Base-by-base conservation (phyloP, 1,140 invertebrate species). In the Ericerus pela region DNA sequence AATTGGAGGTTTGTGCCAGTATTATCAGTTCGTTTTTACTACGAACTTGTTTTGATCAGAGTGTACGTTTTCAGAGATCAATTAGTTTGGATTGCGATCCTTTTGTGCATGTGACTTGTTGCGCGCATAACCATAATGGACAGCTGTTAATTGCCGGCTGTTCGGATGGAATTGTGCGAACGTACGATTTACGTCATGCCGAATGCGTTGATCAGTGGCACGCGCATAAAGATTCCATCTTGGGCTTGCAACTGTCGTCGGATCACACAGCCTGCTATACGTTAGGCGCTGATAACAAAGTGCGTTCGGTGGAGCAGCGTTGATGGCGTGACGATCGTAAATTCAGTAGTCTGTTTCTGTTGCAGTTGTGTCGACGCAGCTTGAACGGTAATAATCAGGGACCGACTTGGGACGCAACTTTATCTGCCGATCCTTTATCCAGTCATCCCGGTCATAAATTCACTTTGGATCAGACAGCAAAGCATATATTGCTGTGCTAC, bases 41-140 rank as follows among this genome's bases (percentile, higher is more conserved):
- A 24, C 8, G n/a, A 16, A 14, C 18, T 38, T 29, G 22, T 18
- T 54, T 38, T 58, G 24, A 55, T 57, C 41, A 51, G 60, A 57
- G 29, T 51, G 53, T 24, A 51, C 16, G 36, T 59, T 41, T 56
- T 36, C 41, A 47, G 41, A 18, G 41, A 24, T 47, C 41, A 10
- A 24, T 47, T 24, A 47, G 41, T 24, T 47, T 47, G 14, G 41
- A 47, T 22, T 47, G 38, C 18, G 54, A 55, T 24, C 31, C 30
- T n/a, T 11, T 16, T 53, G 55, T 59, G 27, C 36, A 37, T 30
- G 55, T 60, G 4, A 56, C 54, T 14, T 79, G 76, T 59, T 78
- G 73, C 33, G 68, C 73, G 0, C 81, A 78, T 62, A 82, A 81
- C 62, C 79, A 79, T 55, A 80, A 79, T 65, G 79, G 80, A n/a